Percentiles rank a stretch among this genome's conserved stretches.
Evolutionary conservation across 2,113 vertebrate genomes (phyloP).

Genomic region (Lucifuga dentata): DNA sequence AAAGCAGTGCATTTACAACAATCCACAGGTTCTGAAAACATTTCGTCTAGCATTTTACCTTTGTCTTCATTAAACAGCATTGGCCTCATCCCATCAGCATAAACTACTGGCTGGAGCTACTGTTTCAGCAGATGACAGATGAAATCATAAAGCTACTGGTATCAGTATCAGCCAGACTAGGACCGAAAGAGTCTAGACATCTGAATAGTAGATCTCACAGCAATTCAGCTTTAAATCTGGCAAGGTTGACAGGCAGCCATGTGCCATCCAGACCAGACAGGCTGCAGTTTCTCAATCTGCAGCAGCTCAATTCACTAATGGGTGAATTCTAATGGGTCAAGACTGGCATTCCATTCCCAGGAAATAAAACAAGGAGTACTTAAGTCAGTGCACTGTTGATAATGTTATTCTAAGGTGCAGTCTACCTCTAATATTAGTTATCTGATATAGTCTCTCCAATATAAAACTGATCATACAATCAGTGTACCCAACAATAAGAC

Average conservation of each 20-base stretch:
- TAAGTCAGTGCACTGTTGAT: slow-evolving; percentile 2
- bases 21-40: too few relatives aligned
- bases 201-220: slow-evolving; percentile 32
- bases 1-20: not conserved
- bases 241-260: slow-evolving; percentile 54
- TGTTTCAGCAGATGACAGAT: slow-evolving; percentile 17
- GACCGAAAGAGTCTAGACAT: slow-evolving; percentile 29
- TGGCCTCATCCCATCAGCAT: not conserved
- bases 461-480: not conserved
- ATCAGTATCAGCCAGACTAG: slow-evolving; percentile 13
- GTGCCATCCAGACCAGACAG: slow-evolving; percentile 46
- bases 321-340: slow-evolving; percentile 33
- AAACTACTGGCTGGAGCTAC: not conserved
- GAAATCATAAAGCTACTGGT: slow-evolving; percentile 24
- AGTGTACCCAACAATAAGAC: not conserved
- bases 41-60: not conserved
- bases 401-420: not conserved
- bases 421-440: not conserved
- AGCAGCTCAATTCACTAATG: slow-evolving; percentile 66
- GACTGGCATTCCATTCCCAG: slow-evolving; percentile 37
- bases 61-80: slow-evolving; percentile 5
- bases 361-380: slow-evolving; percentile 37
- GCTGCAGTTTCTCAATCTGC: slow-evolving; percentile 35
- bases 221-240: slow-evolving; percentile 39
- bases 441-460: not conserved